Evolutionary conservation across 2,113 vertebrate species (phyloP).

Genomic region (Hemiscyllium ocellatum): DNA sequence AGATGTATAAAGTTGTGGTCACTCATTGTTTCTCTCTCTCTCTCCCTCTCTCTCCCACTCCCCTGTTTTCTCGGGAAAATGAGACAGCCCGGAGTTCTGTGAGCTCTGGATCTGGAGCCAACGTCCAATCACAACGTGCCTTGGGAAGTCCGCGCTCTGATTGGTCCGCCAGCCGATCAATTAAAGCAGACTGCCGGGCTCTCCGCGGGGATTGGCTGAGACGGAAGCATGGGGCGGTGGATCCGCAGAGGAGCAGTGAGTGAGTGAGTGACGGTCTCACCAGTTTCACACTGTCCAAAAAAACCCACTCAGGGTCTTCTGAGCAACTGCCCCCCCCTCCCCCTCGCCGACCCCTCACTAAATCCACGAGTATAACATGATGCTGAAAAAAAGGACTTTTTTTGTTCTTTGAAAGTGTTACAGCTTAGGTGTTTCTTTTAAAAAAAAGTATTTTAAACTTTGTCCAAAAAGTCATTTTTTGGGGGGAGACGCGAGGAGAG

Average conservation of each 20-base stretch:
- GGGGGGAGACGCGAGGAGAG: slow-evolving; percentile 44
- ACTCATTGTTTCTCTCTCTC: slow-evolving; percentile 51
- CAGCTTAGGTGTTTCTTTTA: not conserved
- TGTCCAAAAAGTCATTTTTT: not conserved
- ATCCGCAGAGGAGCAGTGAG: not conserved
- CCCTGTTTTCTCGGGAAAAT: slow-evolving; percentile 66
- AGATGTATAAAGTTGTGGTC: slow-evolving; percentile 34
- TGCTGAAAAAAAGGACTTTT: not conserved
- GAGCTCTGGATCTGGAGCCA: slow-evolving; percentile 56
- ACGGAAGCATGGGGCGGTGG: not conserved
- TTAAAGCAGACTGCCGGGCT: slow-evolving; percentile 74
- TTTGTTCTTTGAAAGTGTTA: not conserved
- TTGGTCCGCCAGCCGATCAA: slow-evolving; percentile 73
- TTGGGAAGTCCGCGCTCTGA: slow-evolving; percentile 56
- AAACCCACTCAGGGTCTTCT: not conserved
- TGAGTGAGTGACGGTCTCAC: not conserved
- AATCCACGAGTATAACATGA: not conserved
- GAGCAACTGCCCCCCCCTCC: not conserved
- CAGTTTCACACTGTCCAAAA: not conserved
- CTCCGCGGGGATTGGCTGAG: slow-evolving; percentile 50
- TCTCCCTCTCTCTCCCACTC: slow-evolving; percentile 48
- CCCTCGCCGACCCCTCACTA: not conserved
- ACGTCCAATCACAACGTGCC: slow-evolving; percentile 65
- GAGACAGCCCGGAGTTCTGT: slow-evolving; percentile 76
- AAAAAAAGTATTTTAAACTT: not conserved